Base-by-base conservation (phyloP, 2,888 invertebrate species). In the Caenorhabditis doughertyi region DNA sequence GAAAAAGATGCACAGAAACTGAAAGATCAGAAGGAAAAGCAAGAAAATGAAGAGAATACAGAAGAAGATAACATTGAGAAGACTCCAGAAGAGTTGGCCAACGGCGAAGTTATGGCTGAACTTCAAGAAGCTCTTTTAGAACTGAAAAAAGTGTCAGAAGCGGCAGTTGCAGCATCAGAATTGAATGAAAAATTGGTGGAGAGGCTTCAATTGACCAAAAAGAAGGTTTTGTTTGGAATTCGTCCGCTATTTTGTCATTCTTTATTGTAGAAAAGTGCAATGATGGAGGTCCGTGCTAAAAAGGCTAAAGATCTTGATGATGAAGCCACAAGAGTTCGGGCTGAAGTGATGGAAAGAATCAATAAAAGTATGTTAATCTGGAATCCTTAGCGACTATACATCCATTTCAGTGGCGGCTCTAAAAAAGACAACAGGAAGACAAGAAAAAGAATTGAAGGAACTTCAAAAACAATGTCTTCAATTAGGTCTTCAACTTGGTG, bases 111-210 rank as follows among this genome's bases (percentile, higher is more conserved):
- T 5, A 65, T 85, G 23, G 80, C 68, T 11, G 87, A 85, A 71
- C 53, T 87, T 7, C 64, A 81, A 25, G 79, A 72, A 53, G 76
- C 81, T 13, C 67, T 87, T 47, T 32, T 79, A 8, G 85, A 87
- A 56, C 49, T 87, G 13, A 81, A 84, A 32, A 80, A 85, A 23
- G 85, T 85, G 11, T 77, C 83, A 4, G 81, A 84, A 47, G 77
- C 72, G 5, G 85, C 88, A 2, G 79, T 83, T 8, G 83, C 83
- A n/a, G 88, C 88, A 5, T 77, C 83, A 5, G 80, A 84, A 39
- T 55, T 88, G 60, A 87, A 88, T 53, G 87, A 88, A 39, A 85
- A 87, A 60, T 53, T 88, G 8, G 84, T 84, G 2, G 85, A 86
- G 53, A 79, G 76, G 32, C 71, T 87, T 13, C 84, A 84, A 29